Evolutionary conservation across 2,888 invertebrate species (phyloP), one percentile per base, ranked within the genome.

Genomic region (Sminthurinus aureus): DNA sequence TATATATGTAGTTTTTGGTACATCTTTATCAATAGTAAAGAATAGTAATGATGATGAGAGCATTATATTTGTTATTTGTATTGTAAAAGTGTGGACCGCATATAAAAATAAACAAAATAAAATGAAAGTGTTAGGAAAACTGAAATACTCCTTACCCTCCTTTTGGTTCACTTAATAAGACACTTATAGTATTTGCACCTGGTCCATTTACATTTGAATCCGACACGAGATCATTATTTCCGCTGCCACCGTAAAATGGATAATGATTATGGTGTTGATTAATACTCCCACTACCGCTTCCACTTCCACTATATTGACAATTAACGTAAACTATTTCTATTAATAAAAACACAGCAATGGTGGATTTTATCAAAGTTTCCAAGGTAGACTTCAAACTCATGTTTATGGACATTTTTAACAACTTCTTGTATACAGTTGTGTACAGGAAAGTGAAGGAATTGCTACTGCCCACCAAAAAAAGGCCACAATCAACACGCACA

Each of bases 151-250:
- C 1, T 38, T 79, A 83, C 83, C 83, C 83, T 74, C 83, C 83
- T 75, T 83, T 79, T n/a, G 83, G 78, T 67, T 81, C 81, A 20
- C 73, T 73, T 24, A 81, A 18, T 8, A 84, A 77, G 51, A 81
- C 20, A n/a, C 80, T 81, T 58, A 81, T 38, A 77, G 26, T 38
- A 52, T 67, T 69, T 52, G 77, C 24, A 71, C 69, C 20, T n/a
- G 24, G 50, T 52, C 50, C 52, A 22, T 38, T 50, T 51, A 77
- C 71, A 73, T 79, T 83, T 3, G 22, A 26, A 64, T 79, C 67
- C 73, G 79, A 38, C 50, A 51, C 51, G 20, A 52, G 51, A n/a
- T 51, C 74, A 51, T 20, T 52, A 58, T 38, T 74, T 26, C 26
- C 9, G 38, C 51, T 38, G 73, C 73, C 58, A 74, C 75, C 52